Evolutionary conservation across 1,140 invertebrate species (phyloP).

Genomic region (Drosophila virilis): DNA sequence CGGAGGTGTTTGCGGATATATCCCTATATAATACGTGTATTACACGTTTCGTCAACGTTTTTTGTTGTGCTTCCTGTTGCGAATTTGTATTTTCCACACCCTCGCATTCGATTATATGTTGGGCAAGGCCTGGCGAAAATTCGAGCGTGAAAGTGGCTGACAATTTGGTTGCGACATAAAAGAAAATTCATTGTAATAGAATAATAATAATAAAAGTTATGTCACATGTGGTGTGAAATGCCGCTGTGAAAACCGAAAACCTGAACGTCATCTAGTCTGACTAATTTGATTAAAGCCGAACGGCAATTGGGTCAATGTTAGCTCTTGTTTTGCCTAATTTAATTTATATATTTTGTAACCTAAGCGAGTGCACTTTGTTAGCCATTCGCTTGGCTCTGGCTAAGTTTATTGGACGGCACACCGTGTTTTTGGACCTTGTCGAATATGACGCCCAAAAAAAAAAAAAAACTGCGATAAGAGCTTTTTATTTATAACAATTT

Average conservation of each 20-base stretch:
- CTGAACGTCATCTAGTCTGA: conserved; percentile 49
- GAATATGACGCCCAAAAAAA: neutral
- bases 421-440: conserved; percentile 1
- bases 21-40: conserved; percentile 9
- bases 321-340: conserved; percentile 51
- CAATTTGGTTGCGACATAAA: conserved; percentile 48
- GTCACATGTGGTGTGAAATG: neutral
- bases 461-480: conserved; percentile 26
- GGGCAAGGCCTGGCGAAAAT: conserved; percentile 60
- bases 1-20: too few species aligned
- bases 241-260: neutral
- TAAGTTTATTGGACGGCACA: conserved; percentile 24
- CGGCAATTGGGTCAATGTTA: conserved; percentile 72
- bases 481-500: conserved; percentile 21
- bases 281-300: conserved; percentile 64
- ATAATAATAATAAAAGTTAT: conserved; percentile 43
- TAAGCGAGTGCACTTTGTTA: conserved; percentile 1
- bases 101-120: conserved; percentile 62
- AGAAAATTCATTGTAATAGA: conserved; percentile 23
- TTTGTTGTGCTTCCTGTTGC: conserved; percentile 65
- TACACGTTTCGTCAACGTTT: conserved; percentile 45
- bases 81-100: conserved; percentile 49
- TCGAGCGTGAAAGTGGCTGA: conserved; percentile 66
- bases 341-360: conserved; percentile 31
- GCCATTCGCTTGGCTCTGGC: conserved; percentile 2